Evolutionary conservation across 2,113 vertebrate genomes (phyloP).

Genomic region (Microcebus lehilahytsara): DNA sequence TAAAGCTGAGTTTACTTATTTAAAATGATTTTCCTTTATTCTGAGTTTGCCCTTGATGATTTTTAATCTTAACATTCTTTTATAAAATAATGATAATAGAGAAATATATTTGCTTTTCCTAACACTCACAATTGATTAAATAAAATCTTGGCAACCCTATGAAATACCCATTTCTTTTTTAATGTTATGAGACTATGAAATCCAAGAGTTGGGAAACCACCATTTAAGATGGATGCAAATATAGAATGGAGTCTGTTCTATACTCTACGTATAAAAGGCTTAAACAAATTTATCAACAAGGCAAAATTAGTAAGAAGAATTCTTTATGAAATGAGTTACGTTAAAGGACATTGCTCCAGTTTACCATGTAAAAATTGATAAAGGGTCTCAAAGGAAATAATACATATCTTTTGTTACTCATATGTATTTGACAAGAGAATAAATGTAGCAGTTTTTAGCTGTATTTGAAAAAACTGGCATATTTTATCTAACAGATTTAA

Average conservation of each 20-base stretch:
- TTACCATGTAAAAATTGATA: slow-evolving; percentile 11
- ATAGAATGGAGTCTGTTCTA: not conserved
- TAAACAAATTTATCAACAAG: not conserved
- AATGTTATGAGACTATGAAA: slow-evolving; percentile 23
- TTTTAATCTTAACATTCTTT: not conserved
- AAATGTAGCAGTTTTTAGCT: not conserved
- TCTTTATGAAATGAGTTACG: not conserved
- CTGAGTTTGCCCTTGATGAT: not conserved
- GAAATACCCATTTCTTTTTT: not conserved
- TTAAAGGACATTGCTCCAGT: not conserved
- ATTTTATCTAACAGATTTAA: slow-evolving; percentile 31
- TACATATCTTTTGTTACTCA: not conserved
- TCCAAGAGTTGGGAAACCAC: not conserved
- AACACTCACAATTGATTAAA: not conserved
- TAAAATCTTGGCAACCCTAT: not conserved
- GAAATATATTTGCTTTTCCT: not conserved
- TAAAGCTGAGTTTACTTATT: not conserved
- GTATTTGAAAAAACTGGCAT: slow-evolving; percentile 22
- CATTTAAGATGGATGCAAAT: not conserved
- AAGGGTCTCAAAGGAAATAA: not conserved
- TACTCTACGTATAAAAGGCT: not conserved
- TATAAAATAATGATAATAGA: not conserved
- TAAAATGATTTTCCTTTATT: not conserved
- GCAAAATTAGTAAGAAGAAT: not conserved
- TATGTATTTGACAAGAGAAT: not conserved